Percentiles rank a stretch among this genome's conserved stretches.
These are phyloP conservation scores for Graphium colonna DNA, from an alignment of 2,888 invertebrate species.

Conservation along the genomic window DNA sequence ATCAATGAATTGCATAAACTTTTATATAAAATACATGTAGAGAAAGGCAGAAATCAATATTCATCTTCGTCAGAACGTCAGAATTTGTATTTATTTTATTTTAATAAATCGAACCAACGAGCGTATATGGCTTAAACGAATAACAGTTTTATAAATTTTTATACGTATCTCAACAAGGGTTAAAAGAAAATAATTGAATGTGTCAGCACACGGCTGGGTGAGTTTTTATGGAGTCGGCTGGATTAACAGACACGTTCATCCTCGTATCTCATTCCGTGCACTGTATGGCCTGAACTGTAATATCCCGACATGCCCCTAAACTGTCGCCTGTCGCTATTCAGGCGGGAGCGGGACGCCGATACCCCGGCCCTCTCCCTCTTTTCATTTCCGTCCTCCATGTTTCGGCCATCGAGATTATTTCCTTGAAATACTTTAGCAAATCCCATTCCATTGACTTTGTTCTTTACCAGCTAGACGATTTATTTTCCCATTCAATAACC, in stretches of 20 bases:
- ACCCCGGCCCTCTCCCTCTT: constrained; percentile 20
- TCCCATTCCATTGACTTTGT: constrained; percentile 19
- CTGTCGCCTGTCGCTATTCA: constrained; percentile 6
- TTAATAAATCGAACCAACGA: too few relatives aligned
- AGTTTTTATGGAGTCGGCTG: neutral
- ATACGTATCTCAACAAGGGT: too few relatives aligned
- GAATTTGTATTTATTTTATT: too few relatives aligned
- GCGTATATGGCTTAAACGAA: too few relatives aligned
- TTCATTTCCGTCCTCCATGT: constrained; percentile 27
- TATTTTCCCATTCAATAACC: constrained; percentile 10
- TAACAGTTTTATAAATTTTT: too few relatives aligned
- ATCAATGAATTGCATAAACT: too few relatives aligned
- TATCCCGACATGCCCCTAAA: constrained; percentile 12
- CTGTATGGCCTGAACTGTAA: constrained; percentile 10
- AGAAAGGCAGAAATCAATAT: too few relatives aligned
- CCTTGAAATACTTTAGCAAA: constrained; percentile 22
- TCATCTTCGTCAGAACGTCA: too few relatives aligned
- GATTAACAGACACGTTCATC: constrained; percentile 8
- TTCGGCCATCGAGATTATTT: constrained; percentile 21
- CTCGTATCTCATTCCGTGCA: constrained; percentile 9
- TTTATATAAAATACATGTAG: too few relatives aligned
- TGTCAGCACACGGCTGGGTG: too few relatives aligned
- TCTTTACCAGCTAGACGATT: constrained; percentile 19
- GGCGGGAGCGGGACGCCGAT: constrained; percentile 12
- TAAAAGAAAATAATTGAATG: neutral